Evolutionary conservation across 2,888 invertebrate genomes (phyloP), one percentile per base, ranked within the genome.

Genomic region (Tachina grossa): DNA sequence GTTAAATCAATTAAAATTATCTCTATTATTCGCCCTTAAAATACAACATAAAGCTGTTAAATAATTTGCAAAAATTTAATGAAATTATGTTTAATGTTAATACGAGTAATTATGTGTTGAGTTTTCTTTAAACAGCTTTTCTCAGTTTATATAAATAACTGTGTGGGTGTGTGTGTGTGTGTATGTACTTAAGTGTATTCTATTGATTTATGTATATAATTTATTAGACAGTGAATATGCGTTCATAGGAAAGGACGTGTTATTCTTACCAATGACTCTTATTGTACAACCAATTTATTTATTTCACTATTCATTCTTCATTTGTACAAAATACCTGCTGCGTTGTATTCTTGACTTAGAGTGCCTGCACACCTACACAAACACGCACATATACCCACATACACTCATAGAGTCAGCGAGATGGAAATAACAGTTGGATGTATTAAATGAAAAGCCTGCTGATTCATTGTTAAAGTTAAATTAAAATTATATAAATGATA

Each of bases 401-500:
- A 6, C 6, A 6, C 6, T 31, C 31, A 6, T 31, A 31, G 31
- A 31, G 5, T 31, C 6, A 31, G 31, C 31, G 5, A 31, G 5
- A 31, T 5, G 31, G 31, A 31, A 22, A 22, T 13, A 2, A 14
- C n/a, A 19, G 16, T 57, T 41, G 39, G 61, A 61, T 53, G 39
- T 61, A 61, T 53, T 47, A 68, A 59, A 68, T 68, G 19, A 65
- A 71, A 19, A 75, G 75, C 82, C 72, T 75, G 82, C 78, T 85
- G 82, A 22, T 78, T 75, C n/a, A 49, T 72, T 77, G 85, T 84
- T 68, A 53, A 65, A 69, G 68, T 74, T 31, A 75, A 85, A 82
- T 82, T 85, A 69, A 78, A 85, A 82, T 82, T 75, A 63, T 69
- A 81, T 49, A 79, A 71, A 63, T 82, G 82, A 82, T 79, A 69